Base-by-base conservation (phyloP, 2,888 invertebrate genomes). In the Rhagium mordax region DNA sequence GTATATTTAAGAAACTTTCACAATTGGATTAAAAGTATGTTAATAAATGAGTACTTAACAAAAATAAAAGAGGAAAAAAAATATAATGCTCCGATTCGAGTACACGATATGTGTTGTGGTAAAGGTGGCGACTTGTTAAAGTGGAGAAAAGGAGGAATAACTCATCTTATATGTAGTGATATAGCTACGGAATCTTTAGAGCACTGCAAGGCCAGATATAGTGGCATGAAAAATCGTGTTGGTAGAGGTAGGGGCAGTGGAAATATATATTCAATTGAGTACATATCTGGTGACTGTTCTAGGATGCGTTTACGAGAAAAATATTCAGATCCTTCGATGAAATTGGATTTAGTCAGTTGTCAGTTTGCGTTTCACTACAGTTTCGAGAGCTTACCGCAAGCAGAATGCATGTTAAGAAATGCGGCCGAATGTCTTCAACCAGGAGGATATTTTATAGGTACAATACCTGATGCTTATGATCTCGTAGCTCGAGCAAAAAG, bases 291-390 rank as follows among this genome's bases (percentile, higher is more conserved):
- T 49, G 99, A 99, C 88, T 96, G 97, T 82, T 95, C 97, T n/a
- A 94, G 94, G 90, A 92, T 93, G 74, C 90, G 93, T 21, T 88
- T 96, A n/a, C 89, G 94, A 64, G 93, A 94, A 84, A 93, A 93
- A 81, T 96, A 94, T 86, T 90, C 90, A 82, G 94, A 97, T 87
- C 92, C 94, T 0, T 93, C 94, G 20, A 91, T 94, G 72, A 91
- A 92, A 81, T 92, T 99, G 83, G 96, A 99, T 87, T 85, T 99
- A 51, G 96, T 96, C 0, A 98, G 98, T 86, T 98, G 98, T 86
- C 99, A 99, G 88, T 99, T 99, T 91, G 96, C 98, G 20, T 94
- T 99, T 86, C 99, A 99, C 89, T 99, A 99, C 85, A 94, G 95
- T 84, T 98, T 98, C 88, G 97, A 98, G 88, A 94, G 95, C 72